These are phyloP conservation scores for Zophobas morio DNA, from an alignment of 1,140 invertebrate species.

Conservation along the genomic window DNA sequence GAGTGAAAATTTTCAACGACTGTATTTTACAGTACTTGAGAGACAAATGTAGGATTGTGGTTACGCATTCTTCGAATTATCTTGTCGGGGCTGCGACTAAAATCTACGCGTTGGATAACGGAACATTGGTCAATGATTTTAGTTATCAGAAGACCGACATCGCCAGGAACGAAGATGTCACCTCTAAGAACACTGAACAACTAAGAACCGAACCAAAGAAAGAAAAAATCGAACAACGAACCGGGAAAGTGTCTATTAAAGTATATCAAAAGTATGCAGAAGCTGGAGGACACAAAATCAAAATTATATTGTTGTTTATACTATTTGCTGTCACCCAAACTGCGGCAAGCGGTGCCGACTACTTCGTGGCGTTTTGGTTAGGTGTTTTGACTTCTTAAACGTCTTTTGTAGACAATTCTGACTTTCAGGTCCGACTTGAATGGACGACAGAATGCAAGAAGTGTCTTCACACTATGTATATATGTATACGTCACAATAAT, in stretches of 20 bases:
- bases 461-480: conserved; percentile 46
- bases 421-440: not conserved
- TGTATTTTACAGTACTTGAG: conserved; percentile 78
- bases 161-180: conserved; percentile 49
- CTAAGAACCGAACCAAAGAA: conserved; percentile 58
- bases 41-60: conserved; percentile 80
- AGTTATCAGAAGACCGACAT: conserved; percentile 74
- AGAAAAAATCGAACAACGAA: conserved; percentile 51
- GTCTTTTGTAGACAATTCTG: not conserved
- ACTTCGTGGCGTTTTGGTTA: conserved; percentile 72
- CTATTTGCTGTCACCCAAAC: conserved; percentile 74
- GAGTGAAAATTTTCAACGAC: conserved; percentile 79
- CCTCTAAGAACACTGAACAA: conserved; percentile 62
- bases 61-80: conserved; percentile 90
- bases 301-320: conserved; percentile 69
- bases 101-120: conserved; percentile 75
- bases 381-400: conserved; percentile 5
- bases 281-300: conserved; percentile 70
- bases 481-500: conserved; percentile 68
- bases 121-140: conserved; percentile 72
- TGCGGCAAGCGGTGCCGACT: conserved; percentile 75
- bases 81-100: conserved; percentile 83
- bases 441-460: not conserved
- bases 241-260: conserved; percentile 71
- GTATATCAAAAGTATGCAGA: conserved; percentile 75